Evolutionary conservation across 30 jellyfish, hydroid and myxozoan species (phyloP), one percentile per base, ranked within the genome.

Genomic region (Phacellophora camtschatica): DNA sequence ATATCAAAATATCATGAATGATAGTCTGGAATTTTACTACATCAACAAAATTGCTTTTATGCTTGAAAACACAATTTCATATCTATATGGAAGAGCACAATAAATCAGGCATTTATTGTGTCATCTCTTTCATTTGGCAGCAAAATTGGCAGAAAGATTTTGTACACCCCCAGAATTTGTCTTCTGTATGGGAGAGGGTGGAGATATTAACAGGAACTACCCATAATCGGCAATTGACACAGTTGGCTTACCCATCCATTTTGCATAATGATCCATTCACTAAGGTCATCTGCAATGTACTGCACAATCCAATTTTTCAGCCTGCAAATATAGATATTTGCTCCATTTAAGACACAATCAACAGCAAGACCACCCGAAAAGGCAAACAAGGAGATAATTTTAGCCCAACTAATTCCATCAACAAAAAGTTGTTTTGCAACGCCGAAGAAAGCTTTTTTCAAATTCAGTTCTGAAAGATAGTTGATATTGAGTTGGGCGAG

Each of bases 221-320:
- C 23, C 48, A 1, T n/a, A 20, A 4, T 4, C 25, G 12, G 23
- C 19, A 45, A 2, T 25, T 13, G 32, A 24, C 27, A 0, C 18
- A 23, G 37, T 23, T 19, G 49, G 11, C 95, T 61, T 72, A 91
- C 98, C 98, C 98, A 91, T 45, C 98, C 98, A 23, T 92, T 96
- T 13, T 85, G 95, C 28, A 48, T 61, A 35, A 77, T 20, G 13
- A 91, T 91, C 98, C 98, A 91, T 11, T 85, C 96, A 31, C 74
- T 20, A 6, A 91, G 77, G 24, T 81, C 63, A 1, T 55, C 76
- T 4, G 74, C 90, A 1, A 85, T 66, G 61, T 71, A 84, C 71
- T 84, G 96, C 58, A 77, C 95, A 4, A 92, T 77, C 96, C 96
- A 85, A 67, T 49, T 56, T 71, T 91, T 91, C 54, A 91, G 65